Base-by-base conservation (phyloP, 2,888 invertebrate species). In the Corythucha ciliata region DNA sequence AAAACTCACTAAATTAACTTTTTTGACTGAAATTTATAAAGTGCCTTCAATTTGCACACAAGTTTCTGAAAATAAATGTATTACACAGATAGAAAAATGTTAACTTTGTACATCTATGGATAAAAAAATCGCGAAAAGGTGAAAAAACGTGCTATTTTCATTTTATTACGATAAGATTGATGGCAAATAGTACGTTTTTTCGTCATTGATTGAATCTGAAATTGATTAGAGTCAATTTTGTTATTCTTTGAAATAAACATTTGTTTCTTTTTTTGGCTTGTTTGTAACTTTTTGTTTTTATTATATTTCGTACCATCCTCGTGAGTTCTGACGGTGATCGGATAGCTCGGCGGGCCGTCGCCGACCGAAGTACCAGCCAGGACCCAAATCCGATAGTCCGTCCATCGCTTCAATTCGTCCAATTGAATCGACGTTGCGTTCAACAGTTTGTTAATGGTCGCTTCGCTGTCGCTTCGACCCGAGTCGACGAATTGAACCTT, bases 311-410 rank as follows among this genome's bases (percentile, higher is more conserved):
- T 93, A 97, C 97, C 96, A 82, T 93, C 94, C 84, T 96, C 96
- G 69, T 89, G 88, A 62, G 96, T 96, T 76, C 85, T 84, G 65
- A 92, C 84, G 66, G 82, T 80, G 75, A 93, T 83, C 59, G 91
- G 90, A 72, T 83, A 84, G 63, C 92, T 92, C 65, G 83, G 80
- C 58, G 88, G 96, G 58, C 97, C 96, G 72, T 93, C 92, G 67
- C 97, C 97, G 62, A 94, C 90, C 65, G 83, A 83, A 64, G 96
- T 97, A 66, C 92, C 92, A 59, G 96, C 96, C 63, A 91, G 76
- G 66, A 96, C 88, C 91, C 92, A 92, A 66, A 97, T 83, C 70
- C 90, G 83, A 77, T 97, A 97, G 70, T 89, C 84, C 55, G 93
- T 93, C 91, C 91, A 96, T 58, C 87, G 83, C 69, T 85, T 83